Conservation (phyloP, 2,797 vertebrate species). For the Hirundo rustica region DNA sequence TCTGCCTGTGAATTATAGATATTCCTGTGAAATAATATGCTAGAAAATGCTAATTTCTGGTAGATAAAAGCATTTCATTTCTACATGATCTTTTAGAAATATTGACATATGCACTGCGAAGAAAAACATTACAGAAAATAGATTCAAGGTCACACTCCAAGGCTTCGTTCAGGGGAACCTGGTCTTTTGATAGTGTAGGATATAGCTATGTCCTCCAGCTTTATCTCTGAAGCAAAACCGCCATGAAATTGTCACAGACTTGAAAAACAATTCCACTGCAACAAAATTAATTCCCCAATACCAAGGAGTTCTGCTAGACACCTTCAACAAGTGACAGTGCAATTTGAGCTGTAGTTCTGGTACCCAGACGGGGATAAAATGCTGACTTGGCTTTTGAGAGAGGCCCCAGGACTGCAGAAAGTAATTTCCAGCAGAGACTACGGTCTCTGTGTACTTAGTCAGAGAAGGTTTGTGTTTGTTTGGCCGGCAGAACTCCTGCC, state of each 20-base stretch:
- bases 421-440: constrained; percentile 26
- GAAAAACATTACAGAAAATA: background rate
- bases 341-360: background rate
- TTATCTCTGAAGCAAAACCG: background rate
- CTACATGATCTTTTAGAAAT: background rate
- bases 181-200: background rate
- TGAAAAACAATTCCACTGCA: background rate
- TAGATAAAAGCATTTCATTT: background rate
- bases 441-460: background rate
- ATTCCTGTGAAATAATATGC: background rate
- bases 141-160: background rate
- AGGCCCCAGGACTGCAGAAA: background rate
- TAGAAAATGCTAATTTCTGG: background rate
- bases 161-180: background rate
- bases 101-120: background rate
- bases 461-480: background rate
- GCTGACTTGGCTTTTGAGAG: constrained; percentile 48
- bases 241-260: background rate
- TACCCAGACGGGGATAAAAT: background rate
- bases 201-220: background rate
- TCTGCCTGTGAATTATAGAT: background rate
- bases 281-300: background rate
- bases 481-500: background rate
- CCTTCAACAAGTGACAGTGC: background rate
- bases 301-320: background rate